Conservation (phyloP, 2,113 vertebrate species). For the Prionailurus viverrinus region DNA sequence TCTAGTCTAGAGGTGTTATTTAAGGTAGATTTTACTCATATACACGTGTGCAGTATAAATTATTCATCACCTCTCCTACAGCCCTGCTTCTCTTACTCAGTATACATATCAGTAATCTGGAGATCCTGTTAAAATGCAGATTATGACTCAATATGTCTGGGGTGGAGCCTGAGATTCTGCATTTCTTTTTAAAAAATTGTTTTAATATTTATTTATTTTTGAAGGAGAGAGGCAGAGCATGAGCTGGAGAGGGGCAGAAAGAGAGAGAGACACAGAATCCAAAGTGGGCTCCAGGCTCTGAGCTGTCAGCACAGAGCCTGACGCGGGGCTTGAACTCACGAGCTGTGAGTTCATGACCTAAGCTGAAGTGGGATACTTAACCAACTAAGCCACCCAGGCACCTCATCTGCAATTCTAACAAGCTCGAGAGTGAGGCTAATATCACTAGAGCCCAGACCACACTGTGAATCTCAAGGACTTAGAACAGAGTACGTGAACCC, state of each 20-base stretch:
- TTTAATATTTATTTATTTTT: no score
- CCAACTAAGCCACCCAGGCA: no score
- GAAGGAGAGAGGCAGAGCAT: no score
- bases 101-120: neutral
- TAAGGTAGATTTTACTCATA: neutral
- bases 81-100: neutral
- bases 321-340: no score
- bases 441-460: neutral
- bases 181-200: neutral
- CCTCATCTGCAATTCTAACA: slow-evolving; percentile 36
- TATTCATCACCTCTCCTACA: neutral
- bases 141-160: neutral
- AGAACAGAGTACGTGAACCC: neutral
- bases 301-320: no score
- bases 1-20: slow-evolving; percentile 15
- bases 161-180: slow-evolving; percentile 22
- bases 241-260: no score
- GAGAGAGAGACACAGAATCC: no score
- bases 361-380: no score
- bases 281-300: no score
- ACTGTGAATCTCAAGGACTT: neutral
- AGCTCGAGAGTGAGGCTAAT: neutral
- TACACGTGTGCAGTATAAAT: slow-evolving; percentile 23
- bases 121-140: slow-evolving; percentile 20
- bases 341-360: no score